These are phyloP conservation scores for Bufotes viridis DNA, from an alignment of 2,797 vertebrate genomes.

Conservation along the genomic window DNA sequence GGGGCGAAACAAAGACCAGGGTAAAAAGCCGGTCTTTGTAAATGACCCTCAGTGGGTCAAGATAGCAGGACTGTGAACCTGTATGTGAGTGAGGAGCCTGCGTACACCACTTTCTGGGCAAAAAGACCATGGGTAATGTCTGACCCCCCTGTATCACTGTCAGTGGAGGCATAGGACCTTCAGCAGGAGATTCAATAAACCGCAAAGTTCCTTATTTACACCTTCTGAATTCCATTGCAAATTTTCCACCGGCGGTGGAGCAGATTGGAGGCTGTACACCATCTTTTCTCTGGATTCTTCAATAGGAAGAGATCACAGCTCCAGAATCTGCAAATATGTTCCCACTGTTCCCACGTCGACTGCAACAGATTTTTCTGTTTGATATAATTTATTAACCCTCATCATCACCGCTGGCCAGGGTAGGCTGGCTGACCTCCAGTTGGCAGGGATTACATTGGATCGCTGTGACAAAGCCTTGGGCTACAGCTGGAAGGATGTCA, in stretches of 20 bases:
- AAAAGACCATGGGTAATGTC: no score
- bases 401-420: constrained; percentile 22
- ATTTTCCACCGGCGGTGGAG: background rate
- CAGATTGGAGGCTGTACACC: background rate
- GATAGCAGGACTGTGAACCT: no score
- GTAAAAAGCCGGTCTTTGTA: no score
- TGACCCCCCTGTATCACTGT: no score
- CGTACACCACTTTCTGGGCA: no score
- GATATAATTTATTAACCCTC: constrained; percentile 13
- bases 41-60: no score
- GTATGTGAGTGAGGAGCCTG: no score
- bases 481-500: constrained; percentile 24
- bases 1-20: no score
- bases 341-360: background rate
- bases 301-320: constrained; percentile 11
- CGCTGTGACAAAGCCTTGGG: constrained; percentile 21
- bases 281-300: background rate
- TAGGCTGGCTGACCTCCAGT: constrained; percentile 16
- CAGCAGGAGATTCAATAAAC: no score
- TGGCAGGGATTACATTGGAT: background rate
- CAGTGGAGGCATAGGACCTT: no score
- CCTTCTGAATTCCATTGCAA: background rate
- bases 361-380: constrained; percentile 6
- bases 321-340: constrained; percentile 15
- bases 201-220: no score